Evolutionary conservation across 2,888 invertebrate species (phyloP), one percentile per base, ranked within the genome.

Genomic region (Dysmachus trigonus): DNA sequence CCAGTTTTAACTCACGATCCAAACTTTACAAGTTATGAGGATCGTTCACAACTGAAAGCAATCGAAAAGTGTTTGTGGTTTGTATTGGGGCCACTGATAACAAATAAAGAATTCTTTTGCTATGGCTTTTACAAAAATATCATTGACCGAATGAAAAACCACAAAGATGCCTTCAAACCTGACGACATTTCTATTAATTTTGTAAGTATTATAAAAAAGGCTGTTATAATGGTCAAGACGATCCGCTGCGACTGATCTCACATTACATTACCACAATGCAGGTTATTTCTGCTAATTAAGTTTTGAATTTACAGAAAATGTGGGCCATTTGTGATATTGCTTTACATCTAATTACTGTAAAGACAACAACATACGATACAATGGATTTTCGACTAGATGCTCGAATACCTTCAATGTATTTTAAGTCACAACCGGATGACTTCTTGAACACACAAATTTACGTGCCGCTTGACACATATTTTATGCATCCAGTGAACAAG

Each of bases 271-370:
- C 38, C 10, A 38, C 6, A 47, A 47, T 13, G 15, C 4, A 2
- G 15, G 4, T 0, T n/a, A 41, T 13, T 71, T 1, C 7, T 13
- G n/a, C 4, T 27, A 88, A 89, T 86, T 88, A 86, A 85, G 89
- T 62, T 18, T 38, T 85, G 53, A 27, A 81, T 31, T 79, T 92
- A 0, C 92, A 98, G 98, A 98, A 98, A 96, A 93, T 99, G 91
- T 99, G 98, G 96, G 97, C 98, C 35, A 95, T 98, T 85, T 98
- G 98, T 93, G 99, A 99, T 93, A 93, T 99, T 88, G 97, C 98
- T 18, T 95, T 98, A 93, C 96, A 97, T 79, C 94, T 99, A 90
- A 95, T 99, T 89, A 95, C 97, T 93, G 95, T 97, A 86, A 97
- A 98, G 91, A 96, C 97, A 79, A 94, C 95, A 85, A 96, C 95